Percentiles rank a stretch among this genome's conserved stretches.
Conservation (phyloP, 1,140 invertebrate species). For the Heliconius himera region DNA sequence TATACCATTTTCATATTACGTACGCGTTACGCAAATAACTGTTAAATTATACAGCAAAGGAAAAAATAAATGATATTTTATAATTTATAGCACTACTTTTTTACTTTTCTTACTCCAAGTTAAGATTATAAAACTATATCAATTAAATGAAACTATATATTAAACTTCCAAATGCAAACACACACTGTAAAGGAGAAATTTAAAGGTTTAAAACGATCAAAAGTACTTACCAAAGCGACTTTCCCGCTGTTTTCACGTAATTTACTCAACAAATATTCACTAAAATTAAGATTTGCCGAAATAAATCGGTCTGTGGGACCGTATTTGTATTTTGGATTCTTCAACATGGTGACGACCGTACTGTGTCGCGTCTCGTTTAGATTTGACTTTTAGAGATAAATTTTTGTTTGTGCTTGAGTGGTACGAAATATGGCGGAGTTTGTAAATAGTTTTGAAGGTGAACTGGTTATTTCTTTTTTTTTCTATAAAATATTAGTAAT, state of each 20-base stretch:
- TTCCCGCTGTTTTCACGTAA: constrained; percentile 37
- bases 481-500: not conserved
- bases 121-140: not conserved
- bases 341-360: constrained; percentile 39
- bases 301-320: constrained; percentile 41
- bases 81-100: no score
- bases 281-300: constrained; percentile 44
- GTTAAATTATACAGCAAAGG: no score
- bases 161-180: no score
- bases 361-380: not conserved
- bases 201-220: not conserved
- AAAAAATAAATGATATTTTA: no score
- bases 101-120: no score
- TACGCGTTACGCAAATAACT: not conserved
- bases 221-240: constrained; percentile 49
- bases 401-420: not conserved
- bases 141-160: no score
- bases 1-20: not conserved
- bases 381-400: not conserved
- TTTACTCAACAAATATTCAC: constrained; percentile 46
- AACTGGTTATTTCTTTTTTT: not conserved
- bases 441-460: not conserved
- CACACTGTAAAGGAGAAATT: no score
- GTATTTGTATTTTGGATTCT: constrained; percentile 49
- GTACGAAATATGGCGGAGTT: not conserved